Evolutionary conservation across 2,888 invertebrate genomes (phyloP).

Genomic region (Octodonta nipae): DNA sequence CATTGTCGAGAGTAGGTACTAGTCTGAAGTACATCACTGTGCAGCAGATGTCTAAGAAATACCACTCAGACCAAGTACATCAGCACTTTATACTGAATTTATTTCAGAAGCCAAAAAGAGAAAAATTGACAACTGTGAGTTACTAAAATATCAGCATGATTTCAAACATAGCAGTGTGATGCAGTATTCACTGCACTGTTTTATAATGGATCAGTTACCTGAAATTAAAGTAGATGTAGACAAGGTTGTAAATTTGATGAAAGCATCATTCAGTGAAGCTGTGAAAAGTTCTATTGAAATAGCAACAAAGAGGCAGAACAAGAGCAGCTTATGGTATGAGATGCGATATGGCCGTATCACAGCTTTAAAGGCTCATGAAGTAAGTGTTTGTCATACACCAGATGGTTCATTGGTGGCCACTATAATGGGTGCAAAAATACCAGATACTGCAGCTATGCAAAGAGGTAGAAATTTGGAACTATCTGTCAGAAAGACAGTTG

Average conservation of each 20-base stretch:
- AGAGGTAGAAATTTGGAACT: slow-evolving; percentile 8
- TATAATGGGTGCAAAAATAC: slow-evolving; percentile 5
- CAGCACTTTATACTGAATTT: too few species aligned
- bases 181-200: slow-evolving; percentile 3
- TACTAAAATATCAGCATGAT: slow-evolving; percentile 10
- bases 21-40: background rate
- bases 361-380: slow-evolving; percentile 13
- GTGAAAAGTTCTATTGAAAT: slow-evolving; percentile 8
- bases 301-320: slow-evolving; percentile 9
- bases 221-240: background rate
- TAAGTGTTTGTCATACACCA: slow-evolving; percentile 5
- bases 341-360: slow-evolving; percentile 23
- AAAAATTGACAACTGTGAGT: slow-evolving; percentile 10
- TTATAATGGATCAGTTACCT: background rate
- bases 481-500: slow-evolving; percentile 2
- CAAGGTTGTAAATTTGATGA: background rate
- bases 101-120: too few species aligned
- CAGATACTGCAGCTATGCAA: slow-evolving; percentile 7
- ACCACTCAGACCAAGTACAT: background rate
- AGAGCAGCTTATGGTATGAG: slow-evolving; percentile 19
- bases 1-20: background rate
- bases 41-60: background rate
- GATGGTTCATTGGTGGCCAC: slow-evolving; percentile 6
- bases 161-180: background rate
- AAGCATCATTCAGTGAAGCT: slow-evolving; percentile 2